phyloP scores from a whole-genome alignment of 1,140 invertebrate species.

The Odontomachus brunneus region DNA sequence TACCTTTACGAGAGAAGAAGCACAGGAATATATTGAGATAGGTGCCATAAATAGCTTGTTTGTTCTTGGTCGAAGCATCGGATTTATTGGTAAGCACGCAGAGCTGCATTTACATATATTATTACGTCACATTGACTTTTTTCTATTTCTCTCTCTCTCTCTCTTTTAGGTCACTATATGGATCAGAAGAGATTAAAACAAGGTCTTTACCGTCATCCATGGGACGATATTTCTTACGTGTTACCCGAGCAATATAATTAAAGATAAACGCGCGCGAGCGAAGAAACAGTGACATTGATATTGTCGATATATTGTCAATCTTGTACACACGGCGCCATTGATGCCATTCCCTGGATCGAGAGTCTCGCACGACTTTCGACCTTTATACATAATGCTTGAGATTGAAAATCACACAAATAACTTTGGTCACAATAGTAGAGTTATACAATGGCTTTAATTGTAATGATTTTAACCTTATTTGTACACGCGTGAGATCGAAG shows the following conservation, averaged over 20 bases:
- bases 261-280: too few species aligned
- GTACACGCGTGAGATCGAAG: too few species aligned
- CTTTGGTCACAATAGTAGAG: too few species aligned
- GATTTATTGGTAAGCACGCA: constrained; percentile 94
- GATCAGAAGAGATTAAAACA: constrained; percentile 99
- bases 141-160: constrained; percentile 58
- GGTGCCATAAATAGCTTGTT: constrained; percentile 99
- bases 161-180: constrained; percentile 94
- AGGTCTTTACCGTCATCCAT: constrained; percentile 99
- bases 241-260: constrained; percentile 92
- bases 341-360: too few species aligned
- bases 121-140: not conserved
- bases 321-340: too few species aligned
- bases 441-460: too few species aligned
- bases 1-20: constrained; percentile 98
- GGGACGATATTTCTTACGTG: constrained; percentile 99
- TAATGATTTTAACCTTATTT: too few species aligned
- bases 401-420: too few species aligned
- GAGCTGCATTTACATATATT: not conserved
- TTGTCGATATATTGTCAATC: too few species aligned
- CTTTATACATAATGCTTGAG: too few species aligned
- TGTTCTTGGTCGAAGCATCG: constrained; percentile 98
- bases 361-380: too few species aligned
- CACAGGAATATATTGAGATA: constrained; percentile 98
- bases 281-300: too few species aligned